Evolutionary conservation across 2,113 vertebrate species (phyloP).

Genomic region (Chionis minor): DNA sequence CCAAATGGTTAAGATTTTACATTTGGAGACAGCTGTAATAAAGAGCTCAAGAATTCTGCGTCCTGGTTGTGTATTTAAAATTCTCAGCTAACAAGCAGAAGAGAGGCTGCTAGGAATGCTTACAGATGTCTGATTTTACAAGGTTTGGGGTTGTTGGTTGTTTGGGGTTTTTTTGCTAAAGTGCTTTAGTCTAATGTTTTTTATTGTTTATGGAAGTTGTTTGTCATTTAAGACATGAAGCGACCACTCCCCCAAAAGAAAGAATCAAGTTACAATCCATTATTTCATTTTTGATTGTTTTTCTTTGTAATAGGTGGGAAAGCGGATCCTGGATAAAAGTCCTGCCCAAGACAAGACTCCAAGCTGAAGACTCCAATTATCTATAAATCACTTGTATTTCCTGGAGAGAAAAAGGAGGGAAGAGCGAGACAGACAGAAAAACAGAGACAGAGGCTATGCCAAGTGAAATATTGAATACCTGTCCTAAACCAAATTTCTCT

Average conservation of each 20-base stretch:
- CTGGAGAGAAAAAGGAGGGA: constrained; percentile 65
- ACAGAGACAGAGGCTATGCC: constrained; percentile 33
- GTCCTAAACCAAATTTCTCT: constrained; percentile 29
- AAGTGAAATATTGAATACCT: constrained; percentile 63
- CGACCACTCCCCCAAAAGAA: constrained; percentile 72
- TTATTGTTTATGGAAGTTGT: constrained; percentile 74
- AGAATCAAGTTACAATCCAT: constrained; percentile 75
- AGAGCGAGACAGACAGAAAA: constrained; percentile 32
- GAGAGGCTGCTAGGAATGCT: constrained; percentile 52
- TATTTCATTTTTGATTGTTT: constrained; percentile 80
- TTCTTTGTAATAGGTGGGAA: constrained; percentile 80
- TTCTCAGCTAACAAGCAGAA: constrained; percentile 48
- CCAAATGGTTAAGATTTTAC: not conserved
- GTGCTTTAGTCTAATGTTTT: constrained; percentile 58
- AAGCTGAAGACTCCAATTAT: constrained; percentile 74
- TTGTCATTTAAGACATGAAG: constrained; percentile 73
- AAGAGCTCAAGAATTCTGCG: constrained; percentile 14
- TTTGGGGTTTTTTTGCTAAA: not conserved
- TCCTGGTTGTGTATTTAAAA: constrained; percentile 45
- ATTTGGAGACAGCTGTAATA: constrained; percentile 4
- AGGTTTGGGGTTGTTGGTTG: not conserved
- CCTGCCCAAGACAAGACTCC: constrained; percentile 61
- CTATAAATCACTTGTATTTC: constrained; percentile 80
- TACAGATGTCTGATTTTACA: constrained; percentile 71
- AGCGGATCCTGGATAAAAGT: constrained; percentile 79